Evolutionary conservation across 2,888 invertebrate species (phyloP), one percentile per base, ranked within the genome.

Genomic region (Troides helena): DNA sequence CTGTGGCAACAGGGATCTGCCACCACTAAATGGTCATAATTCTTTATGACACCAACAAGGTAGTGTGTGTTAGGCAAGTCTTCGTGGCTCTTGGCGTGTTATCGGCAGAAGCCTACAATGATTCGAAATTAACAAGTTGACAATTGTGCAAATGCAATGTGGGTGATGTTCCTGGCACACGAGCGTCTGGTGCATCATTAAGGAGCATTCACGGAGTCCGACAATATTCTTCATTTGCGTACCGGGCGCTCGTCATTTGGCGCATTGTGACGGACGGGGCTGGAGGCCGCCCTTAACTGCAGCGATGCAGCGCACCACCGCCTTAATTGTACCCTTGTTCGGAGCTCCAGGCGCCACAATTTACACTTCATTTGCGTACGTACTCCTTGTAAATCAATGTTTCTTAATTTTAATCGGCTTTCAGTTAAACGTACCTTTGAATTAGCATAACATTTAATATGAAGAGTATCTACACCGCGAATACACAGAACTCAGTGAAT

Each of bases 181-280:
- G 78, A 75, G 75, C 76, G 77, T 77, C 80, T 77, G 83, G 83
- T 77, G 81, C 87, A 81, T 91, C 92, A 92, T 92, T 92, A 92
- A 89, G 91, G 87, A 85, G 89, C 81, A 92, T 92, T 92, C 92
- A 92, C 83, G 81, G 82, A 81, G 85, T 83, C 88, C 90, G 90
- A 92, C 92, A 92, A 92, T 92, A 92, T 92, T 92, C 92, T 92
- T 92, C 92, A 92, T 92, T 92, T 91, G 90, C 92, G 89, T 89
- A 84, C 86, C 83, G 83, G 82, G 81, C 78, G 83, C 84, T 79
- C 88, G 86, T 91, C 90, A 92, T 92, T 92, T 92, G 88, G 85
- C 86, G 87, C 81, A 92, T 92, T 92, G 92, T 92, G 87, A 84
- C 78, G 77, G 81, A 74, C 76, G 74, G 65, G 72, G 76, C 75